Evolutionary conservation across 2,888 invertebrate genomes (phyloP).

Genomic region (Nesidiocoris tenuis): DNA sequence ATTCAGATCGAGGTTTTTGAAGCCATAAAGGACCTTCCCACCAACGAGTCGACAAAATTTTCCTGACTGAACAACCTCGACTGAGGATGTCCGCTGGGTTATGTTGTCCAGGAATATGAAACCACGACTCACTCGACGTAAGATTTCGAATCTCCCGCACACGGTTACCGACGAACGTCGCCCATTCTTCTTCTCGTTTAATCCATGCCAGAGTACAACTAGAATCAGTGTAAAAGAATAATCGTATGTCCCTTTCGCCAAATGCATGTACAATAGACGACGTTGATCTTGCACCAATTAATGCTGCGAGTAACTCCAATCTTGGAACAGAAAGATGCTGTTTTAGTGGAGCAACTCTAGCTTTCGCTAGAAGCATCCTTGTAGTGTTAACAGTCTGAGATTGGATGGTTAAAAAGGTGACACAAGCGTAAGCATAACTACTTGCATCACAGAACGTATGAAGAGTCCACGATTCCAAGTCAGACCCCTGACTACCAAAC

Average conservation of each 20-base stretch:
- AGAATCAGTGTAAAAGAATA: background rate
- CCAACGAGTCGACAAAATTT: background rate
- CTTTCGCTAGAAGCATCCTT: background rate
- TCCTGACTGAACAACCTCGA: background rate
- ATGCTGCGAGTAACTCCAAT: background rate
- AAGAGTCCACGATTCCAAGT: background rate
- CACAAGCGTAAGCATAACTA: background rate
- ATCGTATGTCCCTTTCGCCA: background rate
- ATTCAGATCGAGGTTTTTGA: too few species aligned
- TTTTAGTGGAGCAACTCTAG: background rate
- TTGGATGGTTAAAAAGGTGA: background rate
- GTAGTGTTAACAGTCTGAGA: background rate
- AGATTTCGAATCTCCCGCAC: background rate
- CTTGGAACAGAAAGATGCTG: background rate
- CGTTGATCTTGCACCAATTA: background rate
- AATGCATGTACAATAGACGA: background rate
- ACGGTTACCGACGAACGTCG: constrained; percentile 1
- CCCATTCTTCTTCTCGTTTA: constrained; percentile 4
- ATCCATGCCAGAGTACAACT: background rate
- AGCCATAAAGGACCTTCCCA: background rate
- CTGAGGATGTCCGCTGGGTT: background rate
- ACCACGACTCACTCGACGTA: background rate
- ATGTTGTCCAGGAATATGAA: background rate
- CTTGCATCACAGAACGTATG: constrained; percentile 2
- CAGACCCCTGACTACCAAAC: background rate